These are phyloP conservation scores for Pelochelys cantorii DNA, from an alignment of 2,797 vertebrate genomes.

Conservation along the genomic window DNA sequence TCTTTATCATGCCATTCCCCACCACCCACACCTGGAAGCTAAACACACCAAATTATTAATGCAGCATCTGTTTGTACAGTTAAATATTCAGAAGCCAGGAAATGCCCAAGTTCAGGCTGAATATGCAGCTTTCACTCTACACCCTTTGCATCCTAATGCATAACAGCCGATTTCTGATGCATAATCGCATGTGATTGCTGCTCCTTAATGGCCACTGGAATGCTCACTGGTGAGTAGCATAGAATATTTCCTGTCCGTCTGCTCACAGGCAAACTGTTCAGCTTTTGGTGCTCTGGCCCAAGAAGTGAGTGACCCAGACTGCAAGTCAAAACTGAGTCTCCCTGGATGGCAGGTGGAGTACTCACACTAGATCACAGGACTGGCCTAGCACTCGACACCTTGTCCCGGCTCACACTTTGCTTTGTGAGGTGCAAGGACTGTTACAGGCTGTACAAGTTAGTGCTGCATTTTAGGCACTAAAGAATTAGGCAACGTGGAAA, in stretches of 20 bases:
- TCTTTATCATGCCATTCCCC: background rate
- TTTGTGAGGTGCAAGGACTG: conserved; percentile 3
- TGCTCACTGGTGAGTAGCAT: background rate
- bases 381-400: background rate
- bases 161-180: background rate
- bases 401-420: conserved; percentile 3
- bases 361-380: conserved; percentile 6
- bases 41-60: background rate
- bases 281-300: conserved; percentile 13
- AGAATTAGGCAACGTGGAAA: background rate
- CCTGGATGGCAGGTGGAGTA: background rate
- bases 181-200: background rate
- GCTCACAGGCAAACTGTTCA: conserved; percentile 12
- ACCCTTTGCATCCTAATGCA: background rate
- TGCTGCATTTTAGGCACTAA: background rate
- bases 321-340: background rate
- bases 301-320: background rate
- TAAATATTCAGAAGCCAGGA: background rate
- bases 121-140: conserved; percentile 18
- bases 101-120: background rate
- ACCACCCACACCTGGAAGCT: background rate
- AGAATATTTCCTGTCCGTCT: background rate
- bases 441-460: fast-evolving
- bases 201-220: background rate
- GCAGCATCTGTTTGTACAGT: background rate